These are phyloP conservation scores for Meles meles DNA, from an alignment of 2,113 vertebrate species.

Conservation along the genomic window DNA sequence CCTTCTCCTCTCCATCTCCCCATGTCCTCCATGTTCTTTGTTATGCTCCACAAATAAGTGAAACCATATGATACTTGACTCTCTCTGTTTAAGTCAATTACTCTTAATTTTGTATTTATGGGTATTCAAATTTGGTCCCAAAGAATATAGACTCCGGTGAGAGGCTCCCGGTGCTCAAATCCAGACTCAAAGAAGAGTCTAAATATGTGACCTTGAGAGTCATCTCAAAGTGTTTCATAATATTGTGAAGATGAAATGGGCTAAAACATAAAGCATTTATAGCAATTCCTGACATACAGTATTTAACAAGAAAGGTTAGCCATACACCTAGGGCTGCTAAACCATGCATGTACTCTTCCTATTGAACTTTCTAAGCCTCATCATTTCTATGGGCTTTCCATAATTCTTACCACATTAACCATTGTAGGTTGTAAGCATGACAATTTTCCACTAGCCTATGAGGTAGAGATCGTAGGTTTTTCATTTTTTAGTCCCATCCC, in stretches of 20 bases:
- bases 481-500: not conserved
- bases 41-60: too few species aligned
- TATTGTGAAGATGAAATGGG: not conserved
- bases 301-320: not conserved
- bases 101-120: not conserved
- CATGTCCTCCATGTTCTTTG: too few species aligned
- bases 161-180: not conserved
- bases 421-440: not conserved
- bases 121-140: not conserved
- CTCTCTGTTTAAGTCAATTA: too few species aligned
- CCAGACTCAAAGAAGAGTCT: not conserved
- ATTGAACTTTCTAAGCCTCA: not conserved
- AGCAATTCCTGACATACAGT: not conserved
- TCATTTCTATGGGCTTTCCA: not conserved
- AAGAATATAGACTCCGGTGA: not conserved
- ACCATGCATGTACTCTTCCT: not conserved
- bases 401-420: not conserved
- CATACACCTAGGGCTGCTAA: rapidly evolving
- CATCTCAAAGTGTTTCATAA: not conserved
- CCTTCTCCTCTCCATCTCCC: too few species aligned
- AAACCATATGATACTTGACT: too few species aligned
- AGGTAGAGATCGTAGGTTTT: not conserved
- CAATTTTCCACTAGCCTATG: not conserved
- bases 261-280: not conserved
- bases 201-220: not conserved